Evolutionary conservation across 2,888 invertebrate genomes (phyloP), one percentile per base, ranked within the genome.

Genomic region (Cosmia trapezina): DNA sequence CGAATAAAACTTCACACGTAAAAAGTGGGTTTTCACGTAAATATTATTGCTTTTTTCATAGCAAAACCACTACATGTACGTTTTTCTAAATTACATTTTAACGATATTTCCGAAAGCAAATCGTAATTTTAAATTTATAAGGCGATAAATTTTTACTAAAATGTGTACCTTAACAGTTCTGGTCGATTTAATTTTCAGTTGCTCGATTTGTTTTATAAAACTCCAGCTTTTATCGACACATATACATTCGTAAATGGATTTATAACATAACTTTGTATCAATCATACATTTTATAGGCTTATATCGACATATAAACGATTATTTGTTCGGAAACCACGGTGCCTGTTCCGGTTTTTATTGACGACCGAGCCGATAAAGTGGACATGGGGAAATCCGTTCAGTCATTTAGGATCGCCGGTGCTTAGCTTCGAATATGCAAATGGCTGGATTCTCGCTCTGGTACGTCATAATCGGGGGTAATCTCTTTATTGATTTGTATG

Each of bases 311-410:
- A 84, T 86, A 84, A 89, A 86, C 85, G 86, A 87, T 89, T 89
- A 90, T 90, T 90, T 88, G 89, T 88, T 86, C 74, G 79, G 81
- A 85, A 88, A 80, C 86, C 88, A 81, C 89, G 81, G 81, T 17
- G 66, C 84, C 66, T 76, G 83, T 77, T 76, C 77, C 72, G 78
- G 83, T 84, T 89, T 90, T 89, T 89, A 90, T 91, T 90, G 88
- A 90, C 86, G 88, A 86, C 74, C 78, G 60, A 74, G 70, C 85
- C 89, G 87, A 90, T 91, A 89, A 90, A 90, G 78, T 85, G 84
- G 81, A 85, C 84, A 83, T 78, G 65, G 80, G 80, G 79, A 89
- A 89, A 90, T 88, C 88, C 86, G 81, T 83, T 78, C 81, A 76
- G 85, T 86, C 87, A 87, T 90, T 89, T 87, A 78, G 84, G 78